phyloP scores from a whole-genome alignment of 2,888 invertebrate genomes.

The Eristalis tenax region DNA sequence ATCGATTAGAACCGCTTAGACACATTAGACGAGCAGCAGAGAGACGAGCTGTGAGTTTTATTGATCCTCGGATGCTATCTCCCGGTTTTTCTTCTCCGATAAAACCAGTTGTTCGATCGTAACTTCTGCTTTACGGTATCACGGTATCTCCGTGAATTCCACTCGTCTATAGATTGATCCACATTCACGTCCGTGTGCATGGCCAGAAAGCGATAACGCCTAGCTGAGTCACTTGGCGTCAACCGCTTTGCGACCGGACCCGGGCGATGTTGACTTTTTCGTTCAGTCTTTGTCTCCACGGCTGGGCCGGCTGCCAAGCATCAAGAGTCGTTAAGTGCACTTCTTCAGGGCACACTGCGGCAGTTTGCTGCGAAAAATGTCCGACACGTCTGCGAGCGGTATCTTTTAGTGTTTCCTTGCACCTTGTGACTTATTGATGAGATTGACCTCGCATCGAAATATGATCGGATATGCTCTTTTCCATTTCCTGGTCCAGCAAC shows the following conservation, averaged over 20 bases:
- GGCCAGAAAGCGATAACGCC: background rate
- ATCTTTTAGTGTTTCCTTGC: conserved; percentile 36
- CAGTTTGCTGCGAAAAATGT: background rate
- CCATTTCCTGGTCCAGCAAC: conserved; percentile 36
- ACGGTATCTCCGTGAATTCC: conserved; percentile 8
- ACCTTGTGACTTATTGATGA: conserved; percentile 46
- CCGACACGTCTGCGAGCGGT: conserved; percentile 21
- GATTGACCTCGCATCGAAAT: conserved; percentile 44
- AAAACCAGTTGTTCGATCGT: conserved; percentile 31
- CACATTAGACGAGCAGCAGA: background rate
- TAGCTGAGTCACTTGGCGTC: conserved; percentile 39
- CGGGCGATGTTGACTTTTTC: background rate
- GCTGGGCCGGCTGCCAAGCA: background rate
- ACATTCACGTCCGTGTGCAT: background rate
- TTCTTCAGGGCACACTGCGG: conserved; percentile 1
- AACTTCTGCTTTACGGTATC: background rate
- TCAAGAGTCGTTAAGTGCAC: conserved; percentile 21
- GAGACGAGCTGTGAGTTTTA: background rate
- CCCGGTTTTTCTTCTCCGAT: background rate
- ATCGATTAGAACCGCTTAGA: conserved; percentile 21
- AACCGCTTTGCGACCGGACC: background rate
- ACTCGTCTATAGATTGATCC: conserved; percentile 10
- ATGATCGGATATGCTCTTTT: conserved; percentile 31
- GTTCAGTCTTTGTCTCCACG: conserved; percentile 30
- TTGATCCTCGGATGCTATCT: background rate